phyloP scores from a whole-genome alignment of 2,113 vertebrate species.

The Alethe castanea region DNA sequence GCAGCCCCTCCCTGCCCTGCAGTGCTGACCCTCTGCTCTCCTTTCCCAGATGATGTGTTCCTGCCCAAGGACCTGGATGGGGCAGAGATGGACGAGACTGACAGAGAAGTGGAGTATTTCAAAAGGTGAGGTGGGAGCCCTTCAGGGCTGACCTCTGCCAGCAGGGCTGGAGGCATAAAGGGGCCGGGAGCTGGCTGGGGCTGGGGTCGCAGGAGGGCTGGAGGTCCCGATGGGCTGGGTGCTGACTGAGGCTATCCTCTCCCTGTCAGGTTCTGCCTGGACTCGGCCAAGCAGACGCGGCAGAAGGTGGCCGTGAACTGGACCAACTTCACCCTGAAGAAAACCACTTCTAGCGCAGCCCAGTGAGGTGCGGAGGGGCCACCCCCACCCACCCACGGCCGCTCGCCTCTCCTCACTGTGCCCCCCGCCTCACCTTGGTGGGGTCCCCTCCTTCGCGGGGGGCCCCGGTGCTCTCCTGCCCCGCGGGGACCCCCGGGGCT shows the following conservation, averaged over 20 bases:
- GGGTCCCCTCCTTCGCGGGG: not conserved
- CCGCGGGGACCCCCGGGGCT: not conserved
- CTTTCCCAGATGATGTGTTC: conserved; percentile 91
- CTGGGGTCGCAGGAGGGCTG: not conserved
- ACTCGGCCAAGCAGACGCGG: conserved; percentile 97
- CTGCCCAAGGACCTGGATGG: conserved; percentile 95
- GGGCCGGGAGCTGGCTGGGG: not conserved
- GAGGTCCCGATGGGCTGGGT: not conserved
- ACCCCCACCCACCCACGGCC: not conserved
- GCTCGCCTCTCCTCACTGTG: conserved; percentile 42
- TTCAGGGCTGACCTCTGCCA: fast-evolving
- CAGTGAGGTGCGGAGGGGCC: conserved; percentile 79
- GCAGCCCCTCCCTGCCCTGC: fast-evolving
- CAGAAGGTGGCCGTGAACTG: conserved; percentile 98
- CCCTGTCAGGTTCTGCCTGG: conserved; percentile 90
- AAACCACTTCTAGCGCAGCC: conserved; percentile 92
- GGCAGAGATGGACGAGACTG: conserved; percentile 95
- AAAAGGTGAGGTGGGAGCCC: conserved; percentile 81
- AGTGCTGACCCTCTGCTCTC: not conserved
- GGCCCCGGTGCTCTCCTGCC: not conserved
- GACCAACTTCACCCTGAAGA: conserved; percentile 99
- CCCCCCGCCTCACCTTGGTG: not conserved
- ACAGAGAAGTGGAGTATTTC: conserved; percentile 98
- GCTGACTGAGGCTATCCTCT: not conserved
- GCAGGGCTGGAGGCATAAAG: fast-evolving